Conservation (phyloP, 1,140 invertebrate species). For the Trachelipus rathkii region DNA sequence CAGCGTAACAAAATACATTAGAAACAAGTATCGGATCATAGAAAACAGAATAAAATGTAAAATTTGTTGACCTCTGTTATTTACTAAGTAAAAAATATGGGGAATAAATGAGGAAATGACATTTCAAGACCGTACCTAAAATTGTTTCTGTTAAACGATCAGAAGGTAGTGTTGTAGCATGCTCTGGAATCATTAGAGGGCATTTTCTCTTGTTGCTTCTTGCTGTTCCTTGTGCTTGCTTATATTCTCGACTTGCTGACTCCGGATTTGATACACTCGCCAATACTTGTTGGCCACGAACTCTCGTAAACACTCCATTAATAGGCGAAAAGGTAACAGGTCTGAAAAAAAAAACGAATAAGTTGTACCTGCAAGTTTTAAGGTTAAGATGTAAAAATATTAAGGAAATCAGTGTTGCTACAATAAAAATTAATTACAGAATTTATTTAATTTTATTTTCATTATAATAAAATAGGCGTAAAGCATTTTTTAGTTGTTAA, state of each 20-base stretch:
- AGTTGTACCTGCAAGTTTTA: background rate
- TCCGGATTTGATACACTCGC: constrained; percentile 41
- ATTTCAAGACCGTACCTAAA: constrained; percentile 29
- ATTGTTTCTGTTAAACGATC: constrained; percentile 38
- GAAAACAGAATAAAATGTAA: no score
- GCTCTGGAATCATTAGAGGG: constrained; percentile 37
- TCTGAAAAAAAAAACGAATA: background rate
- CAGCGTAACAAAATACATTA: no score
- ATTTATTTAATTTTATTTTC: no score
- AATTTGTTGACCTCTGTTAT: no score
- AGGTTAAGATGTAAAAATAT: background rate
- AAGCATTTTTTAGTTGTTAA: no score
- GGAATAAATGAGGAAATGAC: no score
- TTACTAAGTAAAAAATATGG: no score
- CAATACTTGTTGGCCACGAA: constrained; percentile 37
- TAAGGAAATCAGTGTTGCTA: no score
- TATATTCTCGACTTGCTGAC: constrained; percentile 39
- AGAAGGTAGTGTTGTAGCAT: constrained; percentile 30
- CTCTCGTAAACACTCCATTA: constrained; percentile 32
- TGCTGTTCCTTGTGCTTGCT: constrained; percentile 37
- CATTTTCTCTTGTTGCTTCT: constrained; percentile 41
- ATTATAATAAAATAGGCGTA: no score
- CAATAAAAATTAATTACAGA: no score
- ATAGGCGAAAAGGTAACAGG: background rate
- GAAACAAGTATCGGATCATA: no score